Conservation (phyloP, 2,113 vertebrate species). For the Taurulus bubalis region DNA sequence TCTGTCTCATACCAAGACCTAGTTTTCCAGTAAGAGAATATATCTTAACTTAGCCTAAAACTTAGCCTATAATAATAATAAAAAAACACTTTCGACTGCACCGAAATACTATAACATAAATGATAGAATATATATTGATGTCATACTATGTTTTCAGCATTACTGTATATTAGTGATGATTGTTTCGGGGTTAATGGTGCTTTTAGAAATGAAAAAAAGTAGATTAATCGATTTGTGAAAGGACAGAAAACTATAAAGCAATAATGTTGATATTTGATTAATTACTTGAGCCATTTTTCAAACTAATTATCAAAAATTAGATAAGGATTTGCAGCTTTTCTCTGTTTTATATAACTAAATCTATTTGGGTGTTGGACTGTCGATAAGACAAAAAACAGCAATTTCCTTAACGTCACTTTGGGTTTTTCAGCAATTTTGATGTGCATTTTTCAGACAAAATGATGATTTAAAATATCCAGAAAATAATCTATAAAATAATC, state of each 20-base stretch:
- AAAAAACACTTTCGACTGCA: neutral
- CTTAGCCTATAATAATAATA: no score
- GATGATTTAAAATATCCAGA: neutral
- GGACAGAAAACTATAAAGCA: neutral
- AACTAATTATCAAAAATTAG: neutral
- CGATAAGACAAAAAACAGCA: neutral
- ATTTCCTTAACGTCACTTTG: neutral
- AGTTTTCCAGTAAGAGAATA: neutral
- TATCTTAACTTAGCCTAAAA: neutral
- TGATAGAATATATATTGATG: neutral
- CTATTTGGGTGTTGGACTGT: neutral
- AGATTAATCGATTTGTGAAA: neutral
- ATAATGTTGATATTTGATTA: neutral
- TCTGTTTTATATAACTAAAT: neutral
- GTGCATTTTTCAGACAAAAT: neutral
- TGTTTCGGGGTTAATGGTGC: neutral
- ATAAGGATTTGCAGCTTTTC: neutral
- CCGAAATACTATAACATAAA: neutral
- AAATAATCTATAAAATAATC: neutral
- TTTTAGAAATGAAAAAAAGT: neutral
- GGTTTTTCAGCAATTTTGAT: neutral
- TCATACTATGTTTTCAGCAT: neutral
- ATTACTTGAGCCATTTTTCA: neutral
- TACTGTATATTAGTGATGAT: neutral
- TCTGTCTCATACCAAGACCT: neutral